Evolutionary conservation across 2,888 invertebrate species (phyloP), one percentile per base, ranked within the genome.

Genomic region (Junonia oenone): DNA sequence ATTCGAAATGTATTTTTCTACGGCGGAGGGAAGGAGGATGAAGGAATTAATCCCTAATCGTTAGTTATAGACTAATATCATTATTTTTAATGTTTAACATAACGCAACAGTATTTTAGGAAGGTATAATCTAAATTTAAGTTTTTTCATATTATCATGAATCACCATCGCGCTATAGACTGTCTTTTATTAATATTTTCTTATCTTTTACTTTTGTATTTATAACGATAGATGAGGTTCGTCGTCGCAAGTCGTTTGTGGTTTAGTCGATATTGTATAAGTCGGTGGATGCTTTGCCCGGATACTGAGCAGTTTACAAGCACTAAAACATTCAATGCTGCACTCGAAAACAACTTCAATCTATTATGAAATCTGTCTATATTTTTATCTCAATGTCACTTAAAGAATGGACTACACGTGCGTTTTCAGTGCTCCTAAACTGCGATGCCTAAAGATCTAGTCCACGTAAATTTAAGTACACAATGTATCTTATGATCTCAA

Each of bases 41-140:
- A 47, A 55, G 58, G 59, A 57, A 47, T 56, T 57, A 51, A 59
- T 59, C 55, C 61, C 53, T 58, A 49, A 59, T 56, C 56, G 58
- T 60, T 84, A 85, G 83, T 72, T 76, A 81, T 87, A 87, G 80
- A 81, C 71, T 75, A 80, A 87, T 89, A 89, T 89, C 87, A 89
- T 88, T 89, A 89, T 85, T 81, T 89, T 86, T 86, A 88, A 88
- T 73, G 76, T 81, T 80, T 81, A 81, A 78, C 82, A 77, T 85
- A 62, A 69, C 81, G 83, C 88, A 85, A 78, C 89, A 90, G 89
- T 90, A 90, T 90, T 90, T 84, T 87, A 84, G 83, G 79, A 71
- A 69, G 73, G 74, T 83, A 79, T 84, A 81, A 70, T 69, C 76
- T 87, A 84, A 83, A 82, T 81, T 87, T 86, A 88, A 83, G 83